Evolutionary conservation across 2,797 vertebrate species (phyloP), one percentile per base, ranked within the genome.

Genomic region (Percopsis omiscomaycus): DNA sequence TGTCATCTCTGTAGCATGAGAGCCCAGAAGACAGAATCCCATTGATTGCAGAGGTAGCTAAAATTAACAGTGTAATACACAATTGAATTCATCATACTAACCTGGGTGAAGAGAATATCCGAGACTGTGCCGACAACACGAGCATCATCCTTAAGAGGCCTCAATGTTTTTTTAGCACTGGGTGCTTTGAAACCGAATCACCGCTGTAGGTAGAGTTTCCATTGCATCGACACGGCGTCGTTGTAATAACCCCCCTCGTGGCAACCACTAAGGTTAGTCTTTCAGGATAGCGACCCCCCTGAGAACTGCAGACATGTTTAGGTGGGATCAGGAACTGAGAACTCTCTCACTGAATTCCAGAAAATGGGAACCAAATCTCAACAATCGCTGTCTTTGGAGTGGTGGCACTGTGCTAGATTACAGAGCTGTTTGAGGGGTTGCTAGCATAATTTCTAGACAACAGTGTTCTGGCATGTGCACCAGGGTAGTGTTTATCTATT

Each of bases 1-100:
- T 64, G 61, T 85, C 71, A 75, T 54, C 37, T 42, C 37, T 2
- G 37, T 73, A 69, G n/a, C 60, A 37, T 48, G 37, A 76, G 50
- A 69, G 55, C 55, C 14, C 50, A 8, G 28, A 63, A 55, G 59
- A 80, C 61, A 74, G 61, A 59, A 63, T 44, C 66, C 50, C 56
- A 75, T 59, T 72, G 75, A 82, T 82, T 75, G 71, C 59, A 28
- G 50, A 58, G 52, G 58, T 77, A 69, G 75, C 52, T 69, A 55
- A 76, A 65, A 72, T 64, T 58, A 61, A 75, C 61, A 62, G 45
- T 70, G 63, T 63, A 62, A 63, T 30, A 48, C 28, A 53, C 55
- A 67, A 57, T 4, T 61, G 44, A 55, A 22, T 59, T 55, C 3
- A 60, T 69, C 16, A 51, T 45, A 30, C 64, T 66, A 73, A 68